These are phyloP conservation scores for Fregetta grallaria DNA, from an alignment of 2,113 vertebrate species.

Conservation along the genomic window DNA sequence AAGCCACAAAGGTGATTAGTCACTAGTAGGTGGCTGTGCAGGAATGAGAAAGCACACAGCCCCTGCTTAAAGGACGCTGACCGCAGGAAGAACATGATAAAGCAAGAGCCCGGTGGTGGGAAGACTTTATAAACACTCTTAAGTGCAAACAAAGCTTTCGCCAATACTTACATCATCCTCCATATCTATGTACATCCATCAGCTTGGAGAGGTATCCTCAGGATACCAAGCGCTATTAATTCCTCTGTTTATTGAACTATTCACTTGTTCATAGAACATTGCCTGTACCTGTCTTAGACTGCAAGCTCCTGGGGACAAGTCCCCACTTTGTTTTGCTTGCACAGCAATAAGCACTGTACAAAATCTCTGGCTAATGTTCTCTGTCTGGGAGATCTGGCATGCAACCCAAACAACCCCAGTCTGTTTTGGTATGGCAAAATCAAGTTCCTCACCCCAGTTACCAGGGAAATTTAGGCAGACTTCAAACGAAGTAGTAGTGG, in stretches of 20 bases:
- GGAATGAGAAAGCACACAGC: not conserved
- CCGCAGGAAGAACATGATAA: not conserved
- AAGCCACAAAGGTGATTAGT: not conserved
- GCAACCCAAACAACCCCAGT: not conserved
- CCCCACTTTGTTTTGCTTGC: not conserved
- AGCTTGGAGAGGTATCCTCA: not conserved
- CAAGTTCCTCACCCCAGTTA: not conserved
- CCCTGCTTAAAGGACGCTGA: not conserved
- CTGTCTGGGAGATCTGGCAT: not conserved
- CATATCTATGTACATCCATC: not conserved
- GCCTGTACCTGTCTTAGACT: not conserved
- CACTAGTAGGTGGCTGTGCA: not conserved
- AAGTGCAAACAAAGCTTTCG: not conserved
- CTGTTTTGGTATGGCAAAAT: not conserved
- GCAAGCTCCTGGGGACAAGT: not conserved
- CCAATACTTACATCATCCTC: not conserved
- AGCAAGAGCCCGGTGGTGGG: not conserved
- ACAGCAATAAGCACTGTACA: not conserved
- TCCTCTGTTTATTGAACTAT: not conserved
- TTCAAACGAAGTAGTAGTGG: not conserved
- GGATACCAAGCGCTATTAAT: not conserved
- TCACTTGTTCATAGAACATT: not conserved
- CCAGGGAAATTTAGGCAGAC: not conserved
- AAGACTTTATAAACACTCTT: not conserved
- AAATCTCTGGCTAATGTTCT: fast-evolving